Percentiles rank a stretch among this genome's conserved stretches.
Evolutionary conservation across 2,888 invertebrate genomes (phyloP).

Genomic region (Cheilosia vernalis): DNA sequence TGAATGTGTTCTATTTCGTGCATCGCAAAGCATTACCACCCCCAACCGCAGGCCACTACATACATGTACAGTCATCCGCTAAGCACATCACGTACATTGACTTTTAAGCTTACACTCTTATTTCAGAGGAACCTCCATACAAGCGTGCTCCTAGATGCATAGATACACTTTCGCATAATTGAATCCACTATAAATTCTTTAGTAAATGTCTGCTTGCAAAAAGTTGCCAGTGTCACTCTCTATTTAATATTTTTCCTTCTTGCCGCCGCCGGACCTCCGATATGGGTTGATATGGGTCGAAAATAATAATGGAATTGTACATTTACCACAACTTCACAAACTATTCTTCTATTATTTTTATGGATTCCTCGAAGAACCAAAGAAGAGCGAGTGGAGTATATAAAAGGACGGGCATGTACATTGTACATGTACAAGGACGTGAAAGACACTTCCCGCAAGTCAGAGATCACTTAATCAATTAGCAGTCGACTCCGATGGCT

Average conservation of each 20-base stretch:
- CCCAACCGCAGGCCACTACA: not conserved
- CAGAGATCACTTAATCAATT: constrained; percentile 71
- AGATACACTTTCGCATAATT: constrained; percentile 55
- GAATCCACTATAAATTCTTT: constrained; percentile 64
- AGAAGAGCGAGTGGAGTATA: not conserved
- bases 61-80: not conserved
- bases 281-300: not conserved
- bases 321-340: constrained; percentile 62
- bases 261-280: not conserved
- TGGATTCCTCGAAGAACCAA: constrained; percentile 40
- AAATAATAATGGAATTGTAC: constrained; percentile 54
- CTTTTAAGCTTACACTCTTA: constrained; percentile 36
- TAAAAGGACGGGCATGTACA: not conserved
- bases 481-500: constrained; percentile 23
- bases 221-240: constrained; percentile 52
- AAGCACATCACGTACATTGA: constrained; percentile 63
- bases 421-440: too few relatives aligned
- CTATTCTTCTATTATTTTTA: constrained; percentile 66
- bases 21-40: constrained; percentile 32
- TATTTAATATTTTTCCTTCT: constrained; percentile 32
- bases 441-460: constrained; percentile 45
- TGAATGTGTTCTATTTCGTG: constrained; percentile 23
- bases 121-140: constrained; percentile 2
- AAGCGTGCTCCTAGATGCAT: constrained; percentile 22
- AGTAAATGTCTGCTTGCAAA: constrained; percentile 51